Conservation (phyloP, 2,888 invertebrate species). For the Eupithecia pulchellata region DNA sequence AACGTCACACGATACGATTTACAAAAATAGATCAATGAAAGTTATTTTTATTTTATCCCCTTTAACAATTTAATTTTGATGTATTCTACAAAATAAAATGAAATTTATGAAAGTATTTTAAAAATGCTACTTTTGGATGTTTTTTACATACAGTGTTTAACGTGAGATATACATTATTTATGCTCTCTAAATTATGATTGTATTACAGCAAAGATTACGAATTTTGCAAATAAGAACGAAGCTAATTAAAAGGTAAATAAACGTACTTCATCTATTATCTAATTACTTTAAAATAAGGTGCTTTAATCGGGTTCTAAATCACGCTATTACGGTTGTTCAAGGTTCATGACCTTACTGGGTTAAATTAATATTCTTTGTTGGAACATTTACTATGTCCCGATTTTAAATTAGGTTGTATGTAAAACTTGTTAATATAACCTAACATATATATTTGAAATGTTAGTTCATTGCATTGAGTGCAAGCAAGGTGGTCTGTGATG, state of each 20-base stretch:
- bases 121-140: conserved; percentile 53
- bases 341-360: conserved; percentile 67
- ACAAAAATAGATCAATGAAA: conserved; percentile 81
- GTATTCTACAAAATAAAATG: conserved; percentile 57
- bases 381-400: conserved; percentile 36
- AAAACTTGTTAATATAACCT: conserved; percentile 7
- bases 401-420: conserved; percentile 14
- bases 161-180: conserved; percentile 59
- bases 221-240: conserved; percentile 73
- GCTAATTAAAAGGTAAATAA: conserved; percentile 72
- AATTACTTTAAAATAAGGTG: conserved; percentile 32
- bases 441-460: not conserved
- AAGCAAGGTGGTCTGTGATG: conserved; percentile 2
- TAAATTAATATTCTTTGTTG: conserved; percentile 57
- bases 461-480: not conserved
- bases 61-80: conserved; percentile 50
- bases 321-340: conserved; percentile 57
- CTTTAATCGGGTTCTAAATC: conserved; percentile 34
- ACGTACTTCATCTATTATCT: conserved; percentile 34
- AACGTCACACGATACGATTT: conserved; percentile 57
- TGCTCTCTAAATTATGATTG: conserved; percentile 77
- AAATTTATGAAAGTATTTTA: conserved; percentile 52
- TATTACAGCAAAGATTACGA: conserved; percentile 75
- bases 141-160: conserved; percentile 57
- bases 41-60: conserved; percentile 77